phyloP scores from a whole-genome alignment of 23 tunicate genomes.

The Trididemnum nubilum region DNA sequence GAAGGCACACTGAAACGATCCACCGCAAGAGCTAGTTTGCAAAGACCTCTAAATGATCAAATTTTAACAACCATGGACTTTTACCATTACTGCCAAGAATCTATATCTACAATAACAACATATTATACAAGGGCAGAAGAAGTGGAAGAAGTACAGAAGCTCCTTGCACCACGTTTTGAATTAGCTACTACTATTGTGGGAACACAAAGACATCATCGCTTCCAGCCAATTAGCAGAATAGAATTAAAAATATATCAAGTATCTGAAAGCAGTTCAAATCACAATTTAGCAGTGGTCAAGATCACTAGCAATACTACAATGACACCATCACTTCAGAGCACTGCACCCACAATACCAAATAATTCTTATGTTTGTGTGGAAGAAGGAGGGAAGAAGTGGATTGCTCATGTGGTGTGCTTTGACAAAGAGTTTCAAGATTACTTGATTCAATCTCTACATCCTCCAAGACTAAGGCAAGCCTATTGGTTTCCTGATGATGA shows the following conservation, averaged over 20 bases:
- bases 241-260: neutral
- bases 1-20: slow-evolving; percentile 16
- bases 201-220: slow-evolving; percentile 21
- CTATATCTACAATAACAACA: neutral
- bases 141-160: neutral
- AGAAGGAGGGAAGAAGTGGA: slow-evolving; percentile 10
- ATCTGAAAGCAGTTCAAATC: neutral
- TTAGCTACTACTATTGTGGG: neutral
- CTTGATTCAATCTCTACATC: neutral
- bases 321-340: neutral
- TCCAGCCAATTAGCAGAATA: neutral
- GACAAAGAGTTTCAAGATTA: slow-evolving; percentile 13
- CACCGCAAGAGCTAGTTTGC: slow-evolving; percentile 1
- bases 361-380: slow-evolving; percentile 12
- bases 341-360: slow-evolving; percentile 1
- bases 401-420: slow-evolving; percentile 12
- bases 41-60: slow-evolving; percentile 7
- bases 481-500: slow-evolving; percentile 10
- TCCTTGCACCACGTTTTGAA: neutral
- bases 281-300: slow-evolving; percentile 3
- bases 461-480: neutral
- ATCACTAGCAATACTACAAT: neutral
- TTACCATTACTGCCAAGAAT: neutral
- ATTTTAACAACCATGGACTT: slow-evolving; percentile 6
- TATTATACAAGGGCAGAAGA: slow-evolving; percentile 1